These are phyloP conservation scores for Caradrina kadenii DNA, from an alignment of 2,888 invertebrate species.

Conservation along the genomic window DNA sequence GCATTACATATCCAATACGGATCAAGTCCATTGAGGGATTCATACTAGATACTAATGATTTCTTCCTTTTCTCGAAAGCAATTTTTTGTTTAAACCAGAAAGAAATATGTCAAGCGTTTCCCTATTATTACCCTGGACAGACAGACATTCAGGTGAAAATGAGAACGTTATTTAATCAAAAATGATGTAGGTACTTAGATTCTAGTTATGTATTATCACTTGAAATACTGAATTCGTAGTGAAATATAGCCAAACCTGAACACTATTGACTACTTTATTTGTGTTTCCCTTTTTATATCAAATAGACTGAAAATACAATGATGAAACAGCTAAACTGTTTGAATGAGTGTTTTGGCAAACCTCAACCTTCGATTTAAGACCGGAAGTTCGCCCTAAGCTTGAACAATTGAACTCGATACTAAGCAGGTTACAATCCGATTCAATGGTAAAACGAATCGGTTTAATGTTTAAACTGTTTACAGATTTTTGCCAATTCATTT, in stretches of 20 bases:
- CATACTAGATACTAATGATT: constrained; percentile 20
- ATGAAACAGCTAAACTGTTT: constrained; percentile 60
- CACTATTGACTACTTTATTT: constrained; percentile 20
- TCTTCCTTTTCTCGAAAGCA: not conserved
- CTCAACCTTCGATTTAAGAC: constrained; percentile 57
- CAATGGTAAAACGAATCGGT: constrained; percentile 40
- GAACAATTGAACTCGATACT: constrained; percentile 46
- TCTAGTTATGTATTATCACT: not conserved
- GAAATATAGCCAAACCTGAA: constrained; percentile 11
- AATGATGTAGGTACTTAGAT: not conserved
- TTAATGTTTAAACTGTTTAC: constrained; percentile 8
- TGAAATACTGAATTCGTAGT: not conserved
- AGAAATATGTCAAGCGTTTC: not conserved
- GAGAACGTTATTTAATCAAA: not conserved
- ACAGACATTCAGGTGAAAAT: not conserved
- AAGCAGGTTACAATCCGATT: constrained; percentile 35
- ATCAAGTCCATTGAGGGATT: constrained; percentile 36
- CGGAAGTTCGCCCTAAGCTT: constrained; percentile 54
- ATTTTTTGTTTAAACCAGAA: not conserved
- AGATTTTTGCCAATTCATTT: constrained; percentile 19
- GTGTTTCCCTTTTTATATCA: constrained; percentile 55
- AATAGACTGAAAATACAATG: constrained; percentile 18
- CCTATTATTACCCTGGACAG: not conserved
- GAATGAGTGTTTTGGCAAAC: constrained; percentile 36
- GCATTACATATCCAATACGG: constrained; percentile 36